Percentiles rank a stretch among this genome's conserved stretches.
These are phyloP conservation scores for Hylaeus volcanicus DNA, from an alignment of 1,140 invertebrate genomes.

Conservation along the genomic window DNA sequence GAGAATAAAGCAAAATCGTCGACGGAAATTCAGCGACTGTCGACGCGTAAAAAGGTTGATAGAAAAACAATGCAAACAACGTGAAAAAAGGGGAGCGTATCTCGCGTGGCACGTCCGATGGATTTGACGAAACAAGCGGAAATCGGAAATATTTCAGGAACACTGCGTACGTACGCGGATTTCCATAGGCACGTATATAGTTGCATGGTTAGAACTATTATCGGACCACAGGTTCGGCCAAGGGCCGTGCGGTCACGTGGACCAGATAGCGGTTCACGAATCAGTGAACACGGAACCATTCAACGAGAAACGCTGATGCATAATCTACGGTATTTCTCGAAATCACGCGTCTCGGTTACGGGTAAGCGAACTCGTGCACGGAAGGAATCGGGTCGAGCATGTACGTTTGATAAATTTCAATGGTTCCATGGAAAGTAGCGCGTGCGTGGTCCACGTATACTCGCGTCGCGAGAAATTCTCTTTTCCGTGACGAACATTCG, in stretches of 20 bases:
- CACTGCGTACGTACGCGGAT: conserved; percentile 11
- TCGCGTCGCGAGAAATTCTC: too few relatives aligned
- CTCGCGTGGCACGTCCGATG: neutral
- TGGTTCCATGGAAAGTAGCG: neutral
- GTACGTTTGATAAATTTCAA: conserved; percentile 20
- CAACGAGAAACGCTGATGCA: conserved; percentile 58
- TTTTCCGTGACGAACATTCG: too few relatives aligned
- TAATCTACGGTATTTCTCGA: conserved; percentile 59
- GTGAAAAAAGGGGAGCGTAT: neutral
- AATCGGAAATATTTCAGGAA: neutral
- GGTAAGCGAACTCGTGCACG: neutral
- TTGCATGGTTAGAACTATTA: conserved; percentile 50
- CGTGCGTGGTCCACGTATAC: too few relatives aligned
- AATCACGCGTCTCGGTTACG: conserved; percentile 48
- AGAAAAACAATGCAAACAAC: neutral
- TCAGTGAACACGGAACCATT: conserved; percentile 55
- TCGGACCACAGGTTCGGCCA: conserved; percentile 38
- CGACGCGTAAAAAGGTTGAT: too few relatives aligned
- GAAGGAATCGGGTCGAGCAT: conserved; percentile 14
- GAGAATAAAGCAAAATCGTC: too few relatives aligned
- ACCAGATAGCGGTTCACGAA: conserved; percentile 61
- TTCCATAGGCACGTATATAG: conserved; percentile 30
- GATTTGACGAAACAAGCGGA: neutral
- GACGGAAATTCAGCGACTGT: too few relatives aligned
- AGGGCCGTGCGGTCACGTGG: conserved; percentile 57